Conservation (phyloP, 2,113 vertebrate species). For the Micronisus gabar region DNA sequence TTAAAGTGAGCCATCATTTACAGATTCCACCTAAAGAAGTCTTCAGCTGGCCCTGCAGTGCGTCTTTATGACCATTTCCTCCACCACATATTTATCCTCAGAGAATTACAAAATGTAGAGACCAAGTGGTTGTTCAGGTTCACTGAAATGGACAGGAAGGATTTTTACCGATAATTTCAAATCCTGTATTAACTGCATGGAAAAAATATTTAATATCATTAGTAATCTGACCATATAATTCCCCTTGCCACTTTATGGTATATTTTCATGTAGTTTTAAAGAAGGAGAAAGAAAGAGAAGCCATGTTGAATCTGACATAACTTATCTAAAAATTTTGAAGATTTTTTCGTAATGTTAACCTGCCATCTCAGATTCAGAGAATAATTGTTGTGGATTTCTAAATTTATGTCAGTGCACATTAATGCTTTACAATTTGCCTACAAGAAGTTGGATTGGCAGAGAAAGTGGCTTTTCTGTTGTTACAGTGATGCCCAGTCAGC, state of each 20-base stretch:
- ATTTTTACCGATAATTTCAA: slow-evolving; percentile 29
- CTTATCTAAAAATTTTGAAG: neutral
- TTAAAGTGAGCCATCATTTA: neutral
- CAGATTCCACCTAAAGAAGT: neutral
- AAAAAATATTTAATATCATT: neutral
- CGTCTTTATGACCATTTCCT: neutral
- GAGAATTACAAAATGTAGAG: slow-evolving; percentile 10
- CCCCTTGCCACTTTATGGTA: neutral
- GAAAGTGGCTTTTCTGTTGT: neutral
- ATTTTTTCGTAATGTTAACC: neutral
- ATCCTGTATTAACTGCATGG: neutral
- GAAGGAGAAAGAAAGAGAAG: neutral
- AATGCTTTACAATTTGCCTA: neutral
- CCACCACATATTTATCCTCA: neutral
- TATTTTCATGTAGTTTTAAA: neutral
- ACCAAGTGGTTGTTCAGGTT: slow-evolving; percentile 11
- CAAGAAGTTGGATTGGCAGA: neutral
- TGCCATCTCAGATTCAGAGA: neutral
- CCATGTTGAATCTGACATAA: neutral
- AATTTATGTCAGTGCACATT: neutral
- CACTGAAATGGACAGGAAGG: slow-evolving; percentile 19
- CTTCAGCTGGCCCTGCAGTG: neutral
- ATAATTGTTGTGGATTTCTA: neutral
- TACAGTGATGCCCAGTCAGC: neutral
- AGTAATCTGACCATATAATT: neutral